phyloP scores from a whole-genome alignment of 2,797 vertebrate genomes.

The Alauda arvensis region DNA sequence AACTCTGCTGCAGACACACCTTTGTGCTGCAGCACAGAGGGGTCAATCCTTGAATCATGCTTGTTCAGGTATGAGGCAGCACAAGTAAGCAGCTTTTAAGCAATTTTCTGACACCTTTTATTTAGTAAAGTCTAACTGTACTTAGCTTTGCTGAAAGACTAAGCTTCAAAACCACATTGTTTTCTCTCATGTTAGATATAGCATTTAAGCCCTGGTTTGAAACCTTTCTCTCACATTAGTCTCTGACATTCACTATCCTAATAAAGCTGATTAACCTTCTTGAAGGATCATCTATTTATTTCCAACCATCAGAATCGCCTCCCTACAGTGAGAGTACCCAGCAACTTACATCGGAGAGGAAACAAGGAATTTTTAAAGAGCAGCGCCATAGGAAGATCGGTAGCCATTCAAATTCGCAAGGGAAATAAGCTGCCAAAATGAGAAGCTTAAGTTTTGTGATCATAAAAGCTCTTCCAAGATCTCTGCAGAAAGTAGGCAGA shows the following conservation, averaged over 20 bases:
- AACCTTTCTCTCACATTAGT: background rate
- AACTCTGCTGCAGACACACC: background rate
- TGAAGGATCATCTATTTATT: background rate
- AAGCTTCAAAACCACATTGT: background rate
- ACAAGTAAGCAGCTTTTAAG: background rate
- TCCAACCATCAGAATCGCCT: background rate
- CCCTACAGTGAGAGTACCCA: rapidly evolving
- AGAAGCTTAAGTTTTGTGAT: background rate
- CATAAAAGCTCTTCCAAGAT: rapidly evolving
- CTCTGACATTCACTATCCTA: background rate
- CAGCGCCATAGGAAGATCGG: background rate
- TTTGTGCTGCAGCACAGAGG: background rate
- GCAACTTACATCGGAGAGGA: background rate
- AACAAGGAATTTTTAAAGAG: background rate
- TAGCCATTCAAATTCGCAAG: background rate
- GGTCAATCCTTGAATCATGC: rapidly evolving
- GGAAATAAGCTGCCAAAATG: rapidly evolving
- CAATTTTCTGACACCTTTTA: background rate
- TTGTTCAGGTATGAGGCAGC: background rate
- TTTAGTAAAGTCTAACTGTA: background rate
- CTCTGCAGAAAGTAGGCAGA: too few species aligned
- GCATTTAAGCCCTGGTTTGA: background rate
- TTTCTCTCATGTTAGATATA: background rate
- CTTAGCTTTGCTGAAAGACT: background rate
- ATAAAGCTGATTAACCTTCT: background rate